Evolutionary conservation across 2,888 invertebrate genomes (phyloP).

Genomic region (Ornithoptera alexandrae): DNA sequence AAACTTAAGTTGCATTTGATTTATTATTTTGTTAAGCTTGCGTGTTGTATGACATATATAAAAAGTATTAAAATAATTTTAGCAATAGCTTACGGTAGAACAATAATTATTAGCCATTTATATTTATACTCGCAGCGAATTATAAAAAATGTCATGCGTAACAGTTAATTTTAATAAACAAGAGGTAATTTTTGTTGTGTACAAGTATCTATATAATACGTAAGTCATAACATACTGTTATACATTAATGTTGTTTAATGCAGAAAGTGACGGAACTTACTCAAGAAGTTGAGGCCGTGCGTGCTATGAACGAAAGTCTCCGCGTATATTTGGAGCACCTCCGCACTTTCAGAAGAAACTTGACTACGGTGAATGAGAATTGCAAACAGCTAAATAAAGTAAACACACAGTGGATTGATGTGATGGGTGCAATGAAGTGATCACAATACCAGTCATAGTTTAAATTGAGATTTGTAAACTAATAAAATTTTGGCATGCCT

Average conservation of each 20-base stretch:
- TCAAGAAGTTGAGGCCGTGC: conserved; percentile 58
- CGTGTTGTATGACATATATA: too few species aligned
- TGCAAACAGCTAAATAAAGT: conserved; percentile 54
- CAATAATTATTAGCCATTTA: too few species aligned
- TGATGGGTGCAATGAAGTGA: conserved; percentile 39
- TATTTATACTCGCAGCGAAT: too few species aligned
- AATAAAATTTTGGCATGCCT: too few species aligned
- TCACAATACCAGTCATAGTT: neutral
- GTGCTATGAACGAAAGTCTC: conserved; percentile 54
- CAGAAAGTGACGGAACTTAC: conserved; percentile 54
- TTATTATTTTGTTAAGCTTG: too few species aligned
- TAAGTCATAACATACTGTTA: conserved; percentile 34
- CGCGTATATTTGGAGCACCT: conserved; percentile 54
- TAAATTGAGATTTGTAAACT: too few species aligned
- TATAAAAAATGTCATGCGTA: conserved; percentile 42
- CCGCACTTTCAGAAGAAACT: conserved; percentile 49
- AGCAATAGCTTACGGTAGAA: too few species aligned
- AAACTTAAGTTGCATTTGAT: too few species aligned
- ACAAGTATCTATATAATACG: neutral
- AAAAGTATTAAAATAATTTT: too few species aligned
- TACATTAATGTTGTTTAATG: conserved; percentile 25
- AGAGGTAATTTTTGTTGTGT: conserved; percentile 34
- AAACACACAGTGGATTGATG: conserved; percentile 58
- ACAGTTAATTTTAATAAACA: conserved; percentile 50
- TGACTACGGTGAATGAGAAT: conserved; percentile 52